Conservation (phyloP, 2,797 vertebrate genomes). For the Alauda arvensis region DNA sequence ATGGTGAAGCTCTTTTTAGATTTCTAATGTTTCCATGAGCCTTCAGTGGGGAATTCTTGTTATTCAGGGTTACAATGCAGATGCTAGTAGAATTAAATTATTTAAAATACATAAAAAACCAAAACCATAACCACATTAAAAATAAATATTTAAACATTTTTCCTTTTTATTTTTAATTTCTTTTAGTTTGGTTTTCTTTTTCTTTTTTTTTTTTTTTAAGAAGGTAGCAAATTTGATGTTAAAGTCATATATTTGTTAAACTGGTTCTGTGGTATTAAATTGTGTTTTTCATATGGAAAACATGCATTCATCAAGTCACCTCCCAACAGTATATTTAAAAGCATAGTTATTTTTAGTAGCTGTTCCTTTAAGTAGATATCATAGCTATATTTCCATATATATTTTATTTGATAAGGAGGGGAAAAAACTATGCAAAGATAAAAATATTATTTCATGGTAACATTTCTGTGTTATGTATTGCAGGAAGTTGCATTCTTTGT, state of each 20-base stretch:
- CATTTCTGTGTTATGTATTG: not conserved
- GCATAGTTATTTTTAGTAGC: not conserved
- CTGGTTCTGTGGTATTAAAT: not conserved
- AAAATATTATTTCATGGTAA: not conserved
- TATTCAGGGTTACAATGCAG: not conserved
- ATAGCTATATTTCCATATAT: not conserved
- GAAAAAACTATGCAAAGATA: rapidly evolving
- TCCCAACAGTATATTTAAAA: not conserved
- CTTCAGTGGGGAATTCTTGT: not conserved
- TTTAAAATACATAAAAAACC: not conserved
- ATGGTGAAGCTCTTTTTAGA: not conserved
- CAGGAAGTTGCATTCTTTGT: not conserved
- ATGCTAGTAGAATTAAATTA: not conserved
- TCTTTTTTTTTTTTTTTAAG: rapidly evolving
- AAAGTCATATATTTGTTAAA: not conserved
- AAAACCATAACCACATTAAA: not conserved
- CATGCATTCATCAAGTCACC: not conserved
- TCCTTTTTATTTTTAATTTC: rapidly evolving
- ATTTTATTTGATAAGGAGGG: not conserved
- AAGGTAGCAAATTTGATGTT: not conserved
- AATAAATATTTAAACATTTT: not conserved
- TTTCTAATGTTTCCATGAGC: not conserved
- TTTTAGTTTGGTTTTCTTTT: rapidly evolving
- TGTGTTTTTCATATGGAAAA: not conserved
- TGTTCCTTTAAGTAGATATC: not conserved